A percentile compares a stretch with the other conserved stretches of the same genome.
phyloP scores from a whole-genome alignment of 2,888 invertebrate genomes.

The Geotrupes spiniger region DNA sequence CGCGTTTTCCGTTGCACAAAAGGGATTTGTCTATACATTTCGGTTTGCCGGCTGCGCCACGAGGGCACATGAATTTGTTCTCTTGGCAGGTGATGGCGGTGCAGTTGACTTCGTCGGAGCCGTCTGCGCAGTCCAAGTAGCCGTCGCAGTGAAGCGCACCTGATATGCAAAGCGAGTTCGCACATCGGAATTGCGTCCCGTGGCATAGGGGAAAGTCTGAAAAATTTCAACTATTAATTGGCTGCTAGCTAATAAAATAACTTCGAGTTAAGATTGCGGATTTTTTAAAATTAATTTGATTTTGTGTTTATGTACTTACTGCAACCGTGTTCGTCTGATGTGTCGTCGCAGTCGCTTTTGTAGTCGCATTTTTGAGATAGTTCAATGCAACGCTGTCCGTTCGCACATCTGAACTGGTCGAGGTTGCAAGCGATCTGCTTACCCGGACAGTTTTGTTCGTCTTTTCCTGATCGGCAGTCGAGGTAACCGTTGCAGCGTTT shows the following conservation, averaged over 20 bases:
- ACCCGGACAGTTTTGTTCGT: conserved; percentile 74
- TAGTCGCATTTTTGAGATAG: conserved; percentile 78
- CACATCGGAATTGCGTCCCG: conserved; percentile 88
- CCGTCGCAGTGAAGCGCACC: conserved; percentile 81
- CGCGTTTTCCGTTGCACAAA: conserved; percentile 86
- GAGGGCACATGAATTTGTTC: conserved; percentile 87
- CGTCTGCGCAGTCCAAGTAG: conserved; percentile 88
- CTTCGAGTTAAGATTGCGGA: too few relatives aligned
- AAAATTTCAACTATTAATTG: conserved; percentile 15
- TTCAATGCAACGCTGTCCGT: conserved; percentile 79
- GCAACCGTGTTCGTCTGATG: conserved; percentile 86
- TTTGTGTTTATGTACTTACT: too few relatives aligned
- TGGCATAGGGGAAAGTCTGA: conserved; percentile 88
- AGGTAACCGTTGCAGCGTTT: conserved; percentile 88
- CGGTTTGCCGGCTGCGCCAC: conserved; percentile 68
- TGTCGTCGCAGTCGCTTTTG: conserved; percentile 86
- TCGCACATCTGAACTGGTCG: conserved; percentile 83
- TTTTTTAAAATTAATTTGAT: too few relatives aligned
- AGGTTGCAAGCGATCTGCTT: conserved; percentile 62
- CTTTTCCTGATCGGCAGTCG: conserved; percentile 82
- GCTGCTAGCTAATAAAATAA: not conserved
- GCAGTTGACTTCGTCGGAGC: conserved; percentile 86
- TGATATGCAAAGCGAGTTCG: conserved; percentile 91
- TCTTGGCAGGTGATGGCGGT: conserved; percentile 84
- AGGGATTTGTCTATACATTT: conserved; percentile 86